Conservation (phyloP, 2,888 invertebrate species). For the Erpobdella octoculata region DNA sequence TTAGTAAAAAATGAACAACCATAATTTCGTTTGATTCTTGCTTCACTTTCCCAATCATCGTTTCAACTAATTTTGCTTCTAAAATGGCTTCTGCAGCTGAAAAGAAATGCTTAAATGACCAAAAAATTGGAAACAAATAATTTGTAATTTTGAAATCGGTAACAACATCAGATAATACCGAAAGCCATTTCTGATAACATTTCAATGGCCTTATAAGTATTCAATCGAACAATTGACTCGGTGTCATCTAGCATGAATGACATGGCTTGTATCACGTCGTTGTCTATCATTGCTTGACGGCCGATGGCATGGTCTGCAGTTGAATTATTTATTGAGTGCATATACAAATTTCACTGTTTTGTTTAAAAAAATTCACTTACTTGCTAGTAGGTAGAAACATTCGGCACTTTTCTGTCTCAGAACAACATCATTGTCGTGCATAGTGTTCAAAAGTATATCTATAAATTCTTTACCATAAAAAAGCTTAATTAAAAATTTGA, state of each 20-base stretch:
- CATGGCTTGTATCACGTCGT: slow-evolving; percentile 46
- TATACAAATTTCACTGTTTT: neutral
- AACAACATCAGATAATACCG: slow-evolving; percentile 39
- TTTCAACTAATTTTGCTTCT: slow-evolving; percentile 45
- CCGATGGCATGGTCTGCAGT: slow-evolving; percentile 49
- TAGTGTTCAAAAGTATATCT: slow-evolving; percentile 34
- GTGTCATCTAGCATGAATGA: slow-evolving; percentile 49
- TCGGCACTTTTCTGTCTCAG: slow-evolving; percentile 50
- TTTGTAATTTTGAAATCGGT: neutral
- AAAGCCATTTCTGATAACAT: slow-evolving; percentile 49
- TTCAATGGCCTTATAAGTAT: slow-evolving; percentile 50
- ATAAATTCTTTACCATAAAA: slow-evolving; percentile 26
- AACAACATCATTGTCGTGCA: slow-evolving; percentile 47
- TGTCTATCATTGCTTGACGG: slow-evolving; percentile 47
- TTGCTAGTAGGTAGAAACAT: slow-evolving; percentile 49
- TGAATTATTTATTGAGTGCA: neutral
- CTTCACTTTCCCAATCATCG: slow-evolving; percentile 47
- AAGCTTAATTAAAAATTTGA: too few species aligned
- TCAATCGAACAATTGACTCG: slow-evolving; percentile 48
- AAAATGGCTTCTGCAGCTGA: slow-evolving; percentile 50
- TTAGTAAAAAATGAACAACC: slow-evolving; percentile 37
- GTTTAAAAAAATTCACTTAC: slow-evolving; percentile 34
- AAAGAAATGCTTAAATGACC: neutral
- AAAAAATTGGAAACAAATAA: neutral
- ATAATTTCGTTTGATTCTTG: slow-evolving; percentile 51